Conservation (phyloP, 1,140 invertebrate species). For the Aculops lycopersici region DNA sequence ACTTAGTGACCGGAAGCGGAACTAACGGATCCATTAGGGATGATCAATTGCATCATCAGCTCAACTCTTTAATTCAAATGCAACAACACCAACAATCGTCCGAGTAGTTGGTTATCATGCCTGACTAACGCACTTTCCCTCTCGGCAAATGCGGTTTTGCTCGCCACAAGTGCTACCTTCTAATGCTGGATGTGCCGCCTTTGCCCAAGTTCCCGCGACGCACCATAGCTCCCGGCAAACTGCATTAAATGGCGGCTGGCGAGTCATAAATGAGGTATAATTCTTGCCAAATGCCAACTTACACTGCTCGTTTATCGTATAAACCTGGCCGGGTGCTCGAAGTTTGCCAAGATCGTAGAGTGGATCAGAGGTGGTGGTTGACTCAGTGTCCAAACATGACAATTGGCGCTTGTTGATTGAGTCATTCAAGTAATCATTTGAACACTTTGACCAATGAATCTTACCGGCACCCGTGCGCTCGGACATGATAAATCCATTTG, state of each 20-base stretch:
- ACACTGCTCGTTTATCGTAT: constrained; percentile 11
- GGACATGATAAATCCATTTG: constrained; percentile 12
- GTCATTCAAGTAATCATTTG: constrained; percentile 11
- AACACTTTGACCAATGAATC: constrained; percentile 13
- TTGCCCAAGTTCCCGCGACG: constrained; percentile 14
- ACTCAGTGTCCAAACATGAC: constrained; percentile 11
- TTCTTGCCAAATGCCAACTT: constrained; percentile 11
- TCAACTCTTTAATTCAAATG: too few species aligned
- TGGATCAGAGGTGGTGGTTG: neutral
- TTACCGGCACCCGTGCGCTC: constrained; percentile 13
- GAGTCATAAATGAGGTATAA: constrained; percentile 11
- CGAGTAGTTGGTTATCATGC: too few species aligned
- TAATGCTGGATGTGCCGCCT: constrained; percentile 17
- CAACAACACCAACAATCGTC: too few species aligned
- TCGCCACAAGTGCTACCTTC: constrained; percentile 14
- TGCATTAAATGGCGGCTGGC: constrained; percentile 11
- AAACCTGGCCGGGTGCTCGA: constrained; percentile 11
- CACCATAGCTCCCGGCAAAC: constrained; percentile 26
- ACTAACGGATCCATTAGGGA: too few species aligned
- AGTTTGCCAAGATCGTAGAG: constrained; percentile 3
- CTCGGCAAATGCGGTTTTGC: constrained; percentile 2
- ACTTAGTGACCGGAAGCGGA: too few species aligned
- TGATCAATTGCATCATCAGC: too few species aligned
- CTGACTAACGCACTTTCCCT: constrained; percentile 5
- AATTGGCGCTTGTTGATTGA: constrained; percentile 10